Percentiles rank a stretch among this genome's conserved stretches.
These are phyloP conservation scores for Tetraneura akinire DNA, from an alignment of 1,140 invertebrate species.

Conservation along the genomic window DNA sequence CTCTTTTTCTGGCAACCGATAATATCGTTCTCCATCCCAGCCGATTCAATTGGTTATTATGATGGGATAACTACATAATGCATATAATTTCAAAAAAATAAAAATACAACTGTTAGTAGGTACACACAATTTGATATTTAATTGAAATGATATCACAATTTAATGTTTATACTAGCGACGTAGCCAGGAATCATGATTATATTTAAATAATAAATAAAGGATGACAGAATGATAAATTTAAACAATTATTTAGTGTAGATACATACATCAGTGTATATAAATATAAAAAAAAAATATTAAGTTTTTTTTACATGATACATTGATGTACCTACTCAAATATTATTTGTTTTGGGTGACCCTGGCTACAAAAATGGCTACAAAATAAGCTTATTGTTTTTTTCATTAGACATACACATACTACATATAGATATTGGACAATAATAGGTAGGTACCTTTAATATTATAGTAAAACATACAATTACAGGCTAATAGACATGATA, in stretches of 20 bases:
- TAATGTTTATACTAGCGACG: not conserved
- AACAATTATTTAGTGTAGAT: too few relatives aligned
- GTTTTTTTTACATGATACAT: too few relatives aligned
- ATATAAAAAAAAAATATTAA: too few relatives aligned
- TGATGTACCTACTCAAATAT: too few relatives aligned
- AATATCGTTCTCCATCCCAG: conserved; percentile 87
- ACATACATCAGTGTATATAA: too few relatives aligned
- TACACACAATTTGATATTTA: conserved; percentile 23
- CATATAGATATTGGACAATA: not conserved
- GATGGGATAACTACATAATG: conserved; percentile 53
- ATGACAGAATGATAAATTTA: too few relatives aligned
- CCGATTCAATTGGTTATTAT: conserved; percentile 53
- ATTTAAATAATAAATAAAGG: too few relatives aligned
- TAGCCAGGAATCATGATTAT: not conserved
- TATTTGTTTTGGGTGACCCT: too few relatives aligned
- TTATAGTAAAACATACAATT: not conserved
- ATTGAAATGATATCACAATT: conserved; percentile 27
- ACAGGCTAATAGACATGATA: conserved; percentile 19
- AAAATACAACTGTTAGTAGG: conserved; percentile 44
- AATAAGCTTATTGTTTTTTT: not conserved
- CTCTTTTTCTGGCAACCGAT: conserved; percentile 89
- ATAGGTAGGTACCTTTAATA: not conserved
- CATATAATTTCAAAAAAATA: conserved; percentile 54
- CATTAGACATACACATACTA: not conserved
- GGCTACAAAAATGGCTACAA: conserved; percentile 5